Evolutionary conservation across 2,888 invertebrate species (phyloP), one percentile per base, ranked within the genome.

Genomic region (Creontiades dilutus): DNA sequence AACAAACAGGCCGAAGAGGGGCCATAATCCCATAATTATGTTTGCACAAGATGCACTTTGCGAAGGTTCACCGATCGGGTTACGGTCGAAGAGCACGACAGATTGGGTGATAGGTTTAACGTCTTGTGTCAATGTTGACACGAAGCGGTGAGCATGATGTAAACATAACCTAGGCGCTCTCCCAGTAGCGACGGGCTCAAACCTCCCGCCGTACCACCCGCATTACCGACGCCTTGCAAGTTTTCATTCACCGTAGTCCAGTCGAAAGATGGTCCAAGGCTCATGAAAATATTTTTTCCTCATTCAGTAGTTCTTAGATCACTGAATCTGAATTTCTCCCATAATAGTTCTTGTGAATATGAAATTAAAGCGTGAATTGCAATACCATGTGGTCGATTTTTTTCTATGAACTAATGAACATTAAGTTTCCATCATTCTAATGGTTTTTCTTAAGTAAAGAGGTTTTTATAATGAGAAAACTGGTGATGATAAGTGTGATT

Each of bases 51-150:
- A 68, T 68, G 68, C 68, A 68, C 68, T 68, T 68, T 68, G 68
- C 68, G 68, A 68, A 68, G 68, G 68, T 68, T 68, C 68, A 19
- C 68, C 68, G 68, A 68, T 68, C 68, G 68, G 68, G 68, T 68
- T 68, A 68, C 68, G 68, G 68, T 68, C 68, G 68, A 68, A 68
- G 68, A 68, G 68, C 68, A 68, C 68, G 68, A 68, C 68, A 68
- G 68, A 68, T 68, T 68, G 68, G 68, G 68, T 68, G 68, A 68
- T 68, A 27, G 68, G 68, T 68, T 23, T 19, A 68, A 68, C 23
- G 68, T 68, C 68, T 68, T 68, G 68, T 68, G 68, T 68, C 68
- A 68, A 68, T 68, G 27, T 68, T 68, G 68, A 68, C 68, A 11
- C 68, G 68, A 23, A 23, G 68, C 27, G 19, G 68, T 68, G 68